Base-by-base conservation (phyloP, 2,797 vertebrate genomes). In the Neostethus bicornis region DNA sequence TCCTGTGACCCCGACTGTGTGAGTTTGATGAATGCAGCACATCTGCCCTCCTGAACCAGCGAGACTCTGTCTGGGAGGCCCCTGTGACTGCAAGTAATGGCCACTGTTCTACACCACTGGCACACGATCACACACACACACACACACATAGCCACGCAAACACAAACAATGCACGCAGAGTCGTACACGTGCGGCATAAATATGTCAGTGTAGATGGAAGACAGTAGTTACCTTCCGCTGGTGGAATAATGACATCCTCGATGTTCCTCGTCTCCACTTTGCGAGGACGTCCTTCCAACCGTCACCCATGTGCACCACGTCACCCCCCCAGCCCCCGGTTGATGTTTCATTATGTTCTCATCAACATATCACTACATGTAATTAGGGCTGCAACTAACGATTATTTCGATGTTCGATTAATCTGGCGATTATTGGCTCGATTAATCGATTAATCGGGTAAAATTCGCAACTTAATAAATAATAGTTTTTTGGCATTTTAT, bases 11-110 rank as follows among this genome's bases (percentile, higher is more conserved):
- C 82, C 79, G 72, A 87, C 79, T 56, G 79, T 73, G 90, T 91
- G 89, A 93, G 81, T 94, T 93, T 95, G 94, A 95, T 93, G 90
- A 93, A 95, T 95, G 93, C 90, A 55, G 87, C 91, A 90, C 92
- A 93, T 93, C 88, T 95, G 93, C 92, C 94, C 93, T 95, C 82
- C 90, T 95, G 93, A 94, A 94, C 93, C 90, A 31, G 75, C 51
- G 84, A 58, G 79, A 86, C 91, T 90, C 87, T 64, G 87, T 87
- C 89, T 92, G 92, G 87, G 87, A 88, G 89, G 91, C 88, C 85
- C 83, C 82, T 77, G 89, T 82, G 90, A 88, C 86, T 91, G 59
- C 85, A 83, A 92, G 88, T 93, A 94, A 94, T 92, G 92, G 89
- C 92, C 64, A 60, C 89, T 91, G 92, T 94, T 94, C 93, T 92